Evolutionary conservation across 2,113 vertebrate genomes (phyloP).

Genomic region (Apodemus speciosus): DNA sequence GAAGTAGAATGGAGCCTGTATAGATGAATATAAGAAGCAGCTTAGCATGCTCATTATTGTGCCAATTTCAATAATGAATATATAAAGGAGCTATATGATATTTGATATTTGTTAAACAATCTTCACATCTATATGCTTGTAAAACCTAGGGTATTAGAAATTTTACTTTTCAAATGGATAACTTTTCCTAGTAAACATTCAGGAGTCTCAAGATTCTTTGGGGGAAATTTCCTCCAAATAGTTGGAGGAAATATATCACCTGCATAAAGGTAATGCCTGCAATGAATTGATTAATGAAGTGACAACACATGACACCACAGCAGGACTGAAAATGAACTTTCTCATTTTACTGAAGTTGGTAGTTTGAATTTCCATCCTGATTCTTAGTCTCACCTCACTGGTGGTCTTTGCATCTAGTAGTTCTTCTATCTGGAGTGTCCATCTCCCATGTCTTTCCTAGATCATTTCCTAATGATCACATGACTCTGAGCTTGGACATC

Average conservation of each 20-base stretch:
- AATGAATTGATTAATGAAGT: conserved; percentile 11
- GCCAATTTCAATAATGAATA: conserved; percentile 20
- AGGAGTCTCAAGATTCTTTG: conserved; percentile 5
- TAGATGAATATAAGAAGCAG: neutral
- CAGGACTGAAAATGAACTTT: conserved; percentile 32
- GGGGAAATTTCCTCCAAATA: neutral
- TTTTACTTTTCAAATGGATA: neutral
- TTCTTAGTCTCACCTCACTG: neutral
- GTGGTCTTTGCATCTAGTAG: neutral
- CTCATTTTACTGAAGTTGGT: conserved; percentile 6
- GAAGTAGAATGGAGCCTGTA: neutral
- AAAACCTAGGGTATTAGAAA: conserved; percentile 31
- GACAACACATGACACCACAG: neutral
- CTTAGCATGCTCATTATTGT: neutral
- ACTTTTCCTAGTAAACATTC: conserved; percentile 20
- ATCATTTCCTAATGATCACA: conserved; percentile 13
- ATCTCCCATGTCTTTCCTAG: neutral
- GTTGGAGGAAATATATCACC: neutral
- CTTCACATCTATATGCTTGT: neutral
- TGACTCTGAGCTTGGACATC: neutral
- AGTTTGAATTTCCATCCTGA: neutral
- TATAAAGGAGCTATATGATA: neutral
- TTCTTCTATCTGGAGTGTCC: neutral
- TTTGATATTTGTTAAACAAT: neutral
- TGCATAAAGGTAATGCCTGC: neutral